phyloP scores from a whole-genome alignment of 1,140 invertebrate species.

The Ips typographus region DNA sequence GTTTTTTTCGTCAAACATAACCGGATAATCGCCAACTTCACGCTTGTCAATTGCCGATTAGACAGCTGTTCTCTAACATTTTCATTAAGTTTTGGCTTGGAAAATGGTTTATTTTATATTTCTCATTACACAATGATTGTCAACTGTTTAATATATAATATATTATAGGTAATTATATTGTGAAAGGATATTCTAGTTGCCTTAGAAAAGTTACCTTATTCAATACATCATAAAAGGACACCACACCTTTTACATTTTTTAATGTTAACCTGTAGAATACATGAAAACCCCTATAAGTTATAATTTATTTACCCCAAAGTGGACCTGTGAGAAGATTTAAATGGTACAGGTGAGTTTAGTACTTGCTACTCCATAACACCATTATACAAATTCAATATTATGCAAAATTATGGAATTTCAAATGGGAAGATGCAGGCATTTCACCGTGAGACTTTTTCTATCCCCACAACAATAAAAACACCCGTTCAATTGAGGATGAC shows the following conservation, averaged over 20 bases:
- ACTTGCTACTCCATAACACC: background rate
- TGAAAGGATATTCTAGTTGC: too few relatives aligned
- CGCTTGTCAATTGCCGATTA: conserved; percentile 33
- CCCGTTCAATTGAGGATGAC: background rate
- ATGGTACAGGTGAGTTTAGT: background rate
- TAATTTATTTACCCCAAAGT: conserved; percentile 2
- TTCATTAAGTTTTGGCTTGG: conserved; percentile 1
- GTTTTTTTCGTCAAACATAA: conserved; percentile 30
- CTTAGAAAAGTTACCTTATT: too few relatives aligned
- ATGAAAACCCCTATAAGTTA: background rate
- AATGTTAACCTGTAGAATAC: too few relatives aligned
- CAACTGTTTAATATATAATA: background rate
- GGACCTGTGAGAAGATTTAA: conserved; percentile 3
- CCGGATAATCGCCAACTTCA: conserved; percentile 35
- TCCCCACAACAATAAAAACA: background rate
- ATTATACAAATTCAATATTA: conserved; percentile 1
- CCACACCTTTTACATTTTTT: too few relatives aligned
- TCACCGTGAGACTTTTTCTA: background rate
- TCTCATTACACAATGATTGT: background rate
- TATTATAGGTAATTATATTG: background rate
- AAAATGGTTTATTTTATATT: conserved; percentile 7
- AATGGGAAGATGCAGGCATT: background rate
- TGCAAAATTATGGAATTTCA: conserved; percentile 6
- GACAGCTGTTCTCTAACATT: conserved; percentile 27
- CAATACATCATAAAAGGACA: too few relatives aligned